Percentiles rank a stretch among this genome's conserved stretches.
Conservation (phyloP, 2,888 invertebrate species). For the Pediacus dermestoides region DNA sequence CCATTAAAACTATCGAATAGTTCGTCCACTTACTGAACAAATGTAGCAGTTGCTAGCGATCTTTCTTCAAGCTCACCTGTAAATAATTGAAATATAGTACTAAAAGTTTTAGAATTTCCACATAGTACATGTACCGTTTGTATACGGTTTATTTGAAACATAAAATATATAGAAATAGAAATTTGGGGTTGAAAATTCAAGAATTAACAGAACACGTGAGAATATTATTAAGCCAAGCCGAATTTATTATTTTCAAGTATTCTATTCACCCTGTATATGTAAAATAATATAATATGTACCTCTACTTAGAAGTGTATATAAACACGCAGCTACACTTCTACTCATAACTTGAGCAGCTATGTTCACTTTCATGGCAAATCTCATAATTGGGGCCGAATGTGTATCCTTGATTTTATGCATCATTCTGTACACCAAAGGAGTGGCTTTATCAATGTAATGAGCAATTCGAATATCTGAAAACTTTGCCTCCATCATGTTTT, state of each 20-base stretch:
- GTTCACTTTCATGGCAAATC: conserved; percentile 24
- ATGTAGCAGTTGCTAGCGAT: conserved; percentile 16
- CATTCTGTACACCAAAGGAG: conserved; percentile 17
- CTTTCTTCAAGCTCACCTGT: conserved; percentile 15
- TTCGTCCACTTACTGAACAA: conserved; percentile 17
- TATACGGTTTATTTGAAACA: background rate
- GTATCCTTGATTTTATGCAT: conserved; percentile 19
- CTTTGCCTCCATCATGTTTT: conserved; percentile 12
- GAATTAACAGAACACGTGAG: too few relatives aligned
- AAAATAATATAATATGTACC: conserved; percentile 12
- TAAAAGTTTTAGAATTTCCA: background rate
- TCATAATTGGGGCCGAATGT: conserved; percentile 18
- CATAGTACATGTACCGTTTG: too few relatives aligned
- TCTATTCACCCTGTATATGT: too few relatives aligned
- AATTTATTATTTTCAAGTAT: too few relatives aligned
- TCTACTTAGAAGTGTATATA: conserved; percentile 17
- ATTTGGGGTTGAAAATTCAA: too few relatives aligned
- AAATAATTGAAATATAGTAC: background rate
- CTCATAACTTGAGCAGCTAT: conserved; percentile 26
- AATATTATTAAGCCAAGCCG: too few relatives aligned
- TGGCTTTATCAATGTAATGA: conserved; percentile 15
- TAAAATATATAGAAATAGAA: conserved; percentile 3
- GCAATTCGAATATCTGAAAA: conserved; percentile 15
- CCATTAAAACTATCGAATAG: conserved; percentile 21
- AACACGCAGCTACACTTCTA: conserved; percentile 17